Evolutionary conservation across 2,888 invertebrate species (phyloP).

Genomic region (Pristionchus japonicus): DNA sequence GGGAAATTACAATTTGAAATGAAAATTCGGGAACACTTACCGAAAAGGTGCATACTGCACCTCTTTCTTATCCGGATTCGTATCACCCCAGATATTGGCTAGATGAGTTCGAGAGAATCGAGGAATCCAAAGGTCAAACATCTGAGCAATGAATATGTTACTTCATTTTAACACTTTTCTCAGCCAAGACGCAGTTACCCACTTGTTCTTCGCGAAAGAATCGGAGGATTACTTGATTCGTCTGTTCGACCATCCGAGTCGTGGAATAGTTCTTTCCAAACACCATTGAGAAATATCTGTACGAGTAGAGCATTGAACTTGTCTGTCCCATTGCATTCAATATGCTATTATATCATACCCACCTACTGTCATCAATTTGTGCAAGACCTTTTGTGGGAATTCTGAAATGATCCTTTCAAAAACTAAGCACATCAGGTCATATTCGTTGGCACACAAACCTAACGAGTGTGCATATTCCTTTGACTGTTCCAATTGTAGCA

Average conservation of each 20-base stretch:
- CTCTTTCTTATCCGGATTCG: not conserved
- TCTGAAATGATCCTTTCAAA: not conserved
- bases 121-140: constrained; percentile 28
- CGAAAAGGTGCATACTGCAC: not conserved
- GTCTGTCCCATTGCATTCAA: not conserved
- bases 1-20: too few relatives aligned
- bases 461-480: not conserved
- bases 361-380: not conserved
- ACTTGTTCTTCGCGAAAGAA: not conserved
- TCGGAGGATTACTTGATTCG: not conserved
- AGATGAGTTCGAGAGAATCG: not conserved
- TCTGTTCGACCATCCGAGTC: not conserved
- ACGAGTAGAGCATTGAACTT: not conserved
- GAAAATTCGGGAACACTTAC: too few relatives aligned
- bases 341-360: not conserved
- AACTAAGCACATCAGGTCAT: too few relatives aligned
- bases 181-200: not conserved
- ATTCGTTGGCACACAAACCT: too few relatives aligned
- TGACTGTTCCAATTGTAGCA: not conserved
- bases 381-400: not conserved
- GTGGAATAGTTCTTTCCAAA: constrained; percentile 2
- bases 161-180: not conserved
- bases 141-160: not conserved
- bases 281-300: not conserved
- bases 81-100: constrained; percentile 2